Evolutionary conservation across 2,888 invertebrate species (phyloP), one percentile per base, ranked within the genome.

Genomic region (Patella depressa): DNA sequence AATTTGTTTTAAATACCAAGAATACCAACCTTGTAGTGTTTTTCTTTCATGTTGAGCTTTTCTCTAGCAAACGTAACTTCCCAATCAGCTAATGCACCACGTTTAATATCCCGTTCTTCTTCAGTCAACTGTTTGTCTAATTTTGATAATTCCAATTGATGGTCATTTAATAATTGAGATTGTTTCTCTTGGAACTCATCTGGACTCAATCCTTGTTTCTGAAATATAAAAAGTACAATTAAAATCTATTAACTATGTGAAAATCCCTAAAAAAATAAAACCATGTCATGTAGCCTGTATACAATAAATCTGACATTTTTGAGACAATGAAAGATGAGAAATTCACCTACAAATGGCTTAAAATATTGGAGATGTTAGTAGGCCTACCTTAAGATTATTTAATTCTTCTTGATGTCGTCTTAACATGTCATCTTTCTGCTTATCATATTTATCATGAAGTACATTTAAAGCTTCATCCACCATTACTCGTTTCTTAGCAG

Each of bases 11-110:
- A 45, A 45, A 45, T 45, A 45, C 45, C 34, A 34, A 5, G 34
- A 34, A 34, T 34, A 34, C 34, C 34, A 34, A 90, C 90, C 88
- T 89, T 89, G 84, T 90, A 90, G 79, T 90, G 90, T 79, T 85
- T 89, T 78, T 90, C 89, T 83, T 89, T 89, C 53, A 90, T 81
- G 45, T 88, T 85, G 9, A 90, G 86, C 77, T 90, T 89, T 57
- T 89, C 89, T n/a, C 87, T 83, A n/a, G 90, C 89, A 82, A 84
- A 89, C 53, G 82, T 79, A 2, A 89, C 88, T 79, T 90, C 89
- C 89, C 90, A 90, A 82, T 90, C 89, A 19, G 87, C 82, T n/a
- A 89, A 83, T 3, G 89, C 89, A 7, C 85, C 86, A 12, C 81
- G 80, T 79, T 89, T 86, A 9, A 88, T 84, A 9, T 84, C 84